phyloP scores from a whole-genome alignment of 1,140 invertebrate genomes.

The Bombus fervidus region DNA sequence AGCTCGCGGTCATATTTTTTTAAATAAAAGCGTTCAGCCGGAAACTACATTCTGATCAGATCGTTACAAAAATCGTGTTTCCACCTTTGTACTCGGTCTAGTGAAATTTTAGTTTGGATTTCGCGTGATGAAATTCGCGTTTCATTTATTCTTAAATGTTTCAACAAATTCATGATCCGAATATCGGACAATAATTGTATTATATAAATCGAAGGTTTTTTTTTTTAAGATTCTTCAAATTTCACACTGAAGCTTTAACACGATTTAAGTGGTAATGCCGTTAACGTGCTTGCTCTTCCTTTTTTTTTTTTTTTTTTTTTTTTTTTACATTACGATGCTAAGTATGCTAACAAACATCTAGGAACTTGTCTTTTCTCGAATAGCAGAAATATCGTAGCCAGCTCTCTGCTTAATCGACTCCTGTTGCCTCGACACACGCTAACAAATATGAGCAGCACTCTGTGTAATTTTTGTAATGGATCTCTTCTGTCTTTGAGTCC shows the following conservation, averaged over 20 bases:
- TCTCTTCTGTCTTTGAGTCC: neutral
- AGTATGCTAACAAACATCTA: constrained; percentile 29
- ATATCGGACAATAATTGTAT: neutral
- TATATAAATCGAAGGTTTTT: neutral
- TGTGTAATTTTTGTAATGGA: constrained; percentile 41
- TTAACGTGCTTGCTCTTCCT: neutral
- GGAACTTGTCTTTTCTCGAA: constrained; percentile 46
- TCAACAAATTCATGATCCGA: neutral
- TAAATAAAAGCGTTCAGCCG: neutral
- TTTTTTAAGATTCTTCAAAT: neutral
- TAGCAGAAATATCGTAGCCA: constrained; percentile 2
- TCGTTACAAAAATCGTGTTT: neutral
- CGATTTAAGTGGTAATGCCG: neutral
- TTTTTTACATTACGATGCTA: neutral
- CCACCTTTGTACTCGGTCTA: neutral
- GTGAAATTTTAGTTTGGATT: neutral
- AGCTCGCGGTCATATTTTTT: neutral
- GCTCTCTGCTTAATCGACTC: constrained; percentile 20
- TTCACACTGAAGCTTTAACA: neutral
- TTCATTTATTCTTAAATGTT: neutral
- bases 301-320: neutral
- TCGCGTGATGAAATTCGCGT: neutral
- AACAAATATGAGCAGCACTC: neutral
- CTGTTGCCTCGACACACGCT: neutral
- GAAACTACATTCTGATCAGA: neutral